These are phyloP conservation scores for Dendrolimus kikuchii DNA, from an alignment of 1,140 invertebrate species.

Conservation along the genomic window DNA sequence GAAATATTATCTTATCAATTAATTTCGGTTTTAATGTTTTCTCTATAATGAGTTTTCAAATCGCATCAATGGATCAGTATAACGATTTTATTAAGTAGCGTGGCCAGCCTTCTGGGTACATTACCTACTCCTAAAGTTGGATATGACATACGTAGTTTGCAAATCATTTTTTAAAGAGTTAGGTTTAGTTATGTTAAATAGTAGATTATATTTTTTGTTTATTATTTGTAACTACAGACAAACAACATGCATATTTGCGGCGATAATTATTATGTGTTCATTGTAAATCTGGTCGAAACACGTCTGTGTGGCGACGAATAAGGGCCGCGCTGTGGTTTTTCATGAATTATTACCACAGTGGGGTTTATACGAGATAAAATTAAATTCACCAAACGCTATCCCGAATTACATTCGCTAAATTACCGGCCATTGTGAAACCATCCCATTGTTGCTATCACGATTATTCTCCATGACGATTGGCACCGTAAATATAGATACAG, in stretches of 20 bases:
- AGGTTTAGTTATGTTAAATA: not conserved
- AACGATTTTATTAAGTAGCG: too few species aligned
- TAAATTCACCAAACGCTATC: constrained; percentile 37
- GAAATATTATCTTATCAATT: too few species aligned
- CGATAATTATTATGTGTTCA: not conserved
- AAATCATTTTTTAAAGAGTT: too few species aligned
- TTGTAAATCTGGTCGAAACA: too few species aligned
- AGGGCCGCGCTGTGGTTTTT: constrained; percentile 21
- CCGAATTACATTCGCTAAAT: constrained; percentile 45
- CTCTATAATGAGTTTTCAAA: too few species aligned
- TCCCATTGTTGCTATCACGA: constrained; percentile 32
- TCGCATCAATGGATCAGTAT: too few species aligned
- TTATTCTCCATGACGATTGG: constrained; percentile 34
- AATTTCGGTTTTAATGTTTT: too few species aligned
- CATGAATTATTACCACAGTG: constrained; percentile 33
- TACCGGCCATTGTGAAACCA: constrained; percentile 44
- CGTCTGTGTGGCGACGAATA: constrained; percentile 3
- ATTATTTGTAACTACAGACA: not conserved
- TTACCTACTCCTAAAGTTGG: too few species aligned
- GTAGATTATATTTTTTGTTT: constrained; percentile 1
- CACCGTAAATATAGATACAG: constrained; percentile 39
- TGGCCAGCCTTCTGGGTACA: too few species aligned
- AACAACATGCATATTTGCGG: constrained; percentile 1
- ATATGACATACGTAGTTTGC: too few species aligned
- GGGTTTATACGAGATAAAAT: constrained; percentile 51